phyloP scores from a whole-genome alignment of 2,888 invertebrate species.

The Athrips mouffetella region DNA sequence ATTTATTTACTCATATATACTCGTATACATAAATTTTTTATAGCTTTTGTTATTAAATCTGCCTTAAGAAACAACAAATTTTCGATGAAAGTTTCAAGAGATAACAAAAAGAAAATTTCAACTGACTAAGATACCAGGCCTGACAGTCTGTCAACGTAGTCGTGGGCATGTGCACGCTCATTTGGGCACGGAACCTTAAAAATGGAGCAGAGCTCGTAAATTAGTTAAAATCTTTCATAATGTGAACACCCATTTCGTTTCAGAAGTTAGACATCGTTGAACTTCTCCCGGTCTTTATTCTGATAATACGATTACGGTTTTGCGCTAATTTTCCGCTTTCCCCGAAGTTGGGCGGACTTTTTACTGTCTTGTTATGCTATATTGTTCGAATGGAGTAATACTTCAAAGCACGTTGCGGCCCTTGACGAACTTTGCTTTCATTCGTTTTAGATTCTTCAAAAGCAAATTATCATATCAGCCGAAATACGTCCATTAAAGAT shows the following conservation, averaged over 20 bases:
- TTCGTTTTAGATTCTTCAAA: too few species aligned
- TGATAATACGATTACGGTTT: slow-evolving; percentile 10
- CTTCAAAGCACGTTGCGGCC: not conserved
- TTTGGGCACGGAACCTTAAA: not conserved
- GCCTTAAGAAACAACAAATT: too few species aligned
- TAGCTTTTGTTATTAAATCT: too few species aligned
- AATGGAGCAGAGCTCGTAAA: slow-evolving; percentile 7
- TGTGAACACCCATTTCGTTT: slow-evolving; percentile 12
- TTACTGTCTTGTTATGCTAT: slow-evolving; percentile 1
- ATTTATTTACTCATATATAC: too few species aligned
- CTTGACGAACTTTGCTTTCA: not conserved
- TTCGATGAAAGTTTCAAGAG: too few species aligned
- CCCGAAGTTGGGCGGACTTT: not conserved
- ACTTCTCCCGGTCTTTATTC: slow-evolving; percentile 8
- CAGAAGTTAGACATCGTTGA: slow-evolving; percentile 6
- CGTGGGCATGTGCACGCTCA: too few species aligned
- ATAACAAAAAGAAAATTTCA: too few species aligned
- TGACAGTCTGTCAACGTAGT: too few species aligned
- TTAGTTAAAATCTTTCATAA: slow-evolving; percentile 14
- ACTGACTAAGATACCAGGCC: too few species aligned
- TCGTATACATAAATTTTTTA: too few species aligned
- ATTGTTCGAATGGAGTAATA: not conserved
- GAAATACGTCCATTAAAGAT: too few species aligned
- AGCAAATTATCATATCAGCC: too few species aligned
- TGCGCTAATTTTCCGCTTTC: slow-evolving; percentile 9